These are phyloP conservation scores for Avahi laniger DNA, from an alignment of 2,797 vertebrate species.

Conservation along the genomic window DNA sequence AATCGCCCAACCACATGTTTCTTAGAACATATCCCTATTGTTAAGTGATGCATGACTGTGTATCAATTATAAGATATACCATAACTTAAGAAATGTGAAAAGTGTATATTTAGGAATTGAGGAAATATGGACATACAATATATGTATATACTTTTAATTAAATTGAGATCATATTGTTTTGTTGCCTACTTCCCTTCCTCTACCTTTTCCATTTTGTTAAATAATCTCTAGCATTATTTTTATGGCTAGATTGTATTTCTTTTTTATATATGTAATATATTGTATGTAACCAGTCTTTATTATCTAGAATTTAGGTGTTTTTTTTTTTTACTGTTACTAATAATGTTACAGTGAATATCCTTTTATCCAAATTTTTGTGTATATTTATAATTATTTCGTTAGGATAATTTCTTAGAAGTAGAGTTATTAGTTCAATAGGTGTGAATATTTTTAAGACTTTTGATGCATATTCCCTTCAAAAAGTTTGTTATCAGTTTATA, in stretches of 20 bases:
- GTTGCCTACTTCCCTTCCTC: not conserved
- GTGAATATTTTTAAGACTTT: not conserved
- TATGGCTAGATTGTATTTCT: not conserved
- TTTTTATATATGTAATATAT: not conserved
- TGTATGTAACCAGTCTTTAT: not conserved
- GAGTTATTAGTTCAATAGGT: not conserved
- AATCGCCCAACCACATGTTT: not conserved
- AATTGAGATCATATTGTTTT: not conserved
- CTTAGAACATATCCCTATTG: not conserved
- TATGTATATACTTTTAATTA: not conserved
- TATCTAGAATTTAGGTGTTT: not conserved
- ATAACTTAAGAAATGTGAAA: constrained; percentile 10
- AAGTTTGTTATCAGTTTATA: not conserved
- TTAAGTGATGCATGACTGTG: not conserved
- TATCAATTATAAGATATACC: not conserved
- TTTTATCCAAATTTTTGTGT: not conserved
- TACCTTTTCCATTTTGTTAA: not conserved
- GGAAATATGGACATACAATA: not conserved
- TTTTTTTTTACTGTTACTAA: not conserved
- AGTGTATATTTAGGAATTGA: not conserved
- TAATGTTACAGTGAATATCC: constrained; percentile 1
- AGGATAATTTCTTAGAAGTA: not conserved
- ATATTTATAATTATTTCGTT: not conserved
- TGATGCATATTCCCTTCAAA: not conserved
- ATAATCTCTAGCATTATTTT: constrained; percentile 12